These are phyloP conservation scores for Shinisaurus crocodilurus DNA, from an alignment of 2,113 vertebrate species.

Conservation along the genomic window DNA sequence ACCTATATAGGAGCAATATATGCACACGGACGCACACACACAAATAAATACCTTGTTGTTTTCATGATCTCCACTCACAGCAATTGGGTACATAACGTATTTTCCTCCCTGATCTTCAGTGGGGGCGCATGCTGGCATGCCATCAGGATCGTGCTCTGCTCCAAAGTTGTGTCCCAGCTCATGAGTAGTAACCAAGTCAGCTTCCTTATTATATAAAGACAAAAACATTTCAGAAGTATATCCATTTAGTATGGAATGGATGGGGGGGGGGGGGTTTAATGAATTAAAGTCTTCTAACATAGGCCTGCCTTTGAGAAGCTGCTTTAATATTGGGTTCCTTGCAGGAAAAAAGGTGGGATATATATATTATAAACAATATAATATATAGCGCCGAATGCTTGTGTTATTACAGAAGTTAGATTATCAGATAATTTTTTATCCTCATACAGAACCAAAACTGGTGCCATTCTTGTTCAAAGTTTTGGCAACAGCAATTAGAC, in stretches of 20 bases:
- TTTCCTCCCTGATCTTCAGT: constrained; percentile 95
- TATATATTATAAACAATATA: too few species aligned
- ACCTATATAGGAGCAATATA: neutral
- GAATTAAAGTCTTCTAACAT: neutral
- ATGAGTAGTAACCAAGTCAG: constrained; percentile 96
- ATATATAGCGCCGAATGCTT: neutral
- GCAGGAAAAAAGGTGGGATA: too few species aligned
- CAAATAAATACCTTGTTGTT: constrained; percentile 92
- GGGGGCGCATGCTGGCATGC: constrained; percentile 87
- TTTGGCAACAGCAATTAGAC: neutral
- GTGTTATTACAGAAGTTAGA: neutral
- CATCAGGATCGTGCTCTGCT: constrained; percentile 96
- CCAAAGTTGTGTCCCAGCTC: constrained; percentile 98
- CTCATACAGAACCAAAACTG: neutral
- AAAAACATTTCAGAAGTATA: neutral
- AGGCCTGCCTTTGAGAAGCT: neutral
- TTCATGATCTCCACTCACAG: constrained; percentile 95
- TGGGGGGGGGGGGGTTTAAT: neutral
- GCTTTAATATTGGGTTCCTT: neutral
- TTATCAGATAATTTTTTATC: neutral
- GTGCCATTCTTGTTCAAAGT: neutral
- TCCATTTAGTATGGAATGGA: neutral
- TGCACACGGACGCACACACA: neutral
- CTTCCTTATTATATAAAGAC: constrained; percentile 82
- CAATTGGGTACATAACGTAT: constrained; percentile 97